Evolutionary conservation across 2,113 vertebrate genomes (phyloP), one percentile per base, ranked within the genome.

Genomic region (Chaetorhynchus papuensis): DNA sequence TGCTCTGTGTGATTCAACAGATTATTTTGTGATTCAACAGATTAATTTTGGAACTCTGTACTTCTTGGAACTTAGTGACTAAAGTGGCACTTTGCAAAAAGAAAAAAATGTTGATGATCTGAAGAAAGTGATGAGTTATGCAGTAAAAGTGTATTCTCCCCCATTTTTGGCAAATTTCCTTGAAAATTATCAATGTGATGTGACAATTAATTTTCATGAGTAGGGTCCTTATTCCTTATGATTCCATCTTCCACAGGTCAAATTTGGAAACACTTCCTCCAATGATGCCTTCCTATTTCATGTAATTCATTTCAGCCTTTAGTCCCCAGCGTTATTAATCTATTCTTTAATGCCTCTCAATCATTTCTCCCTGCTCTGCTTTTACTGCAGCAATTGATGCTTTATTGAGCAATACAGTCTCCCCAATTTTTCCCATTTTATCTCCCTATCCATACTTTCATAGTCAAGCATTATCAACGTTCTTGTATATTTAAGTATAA

Each of bases 301-400:
- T 39, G 69, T 96, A 95, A 97, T 96, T 97, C 49, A 95, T 96
- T 97, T 95, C 94, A 96, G 90, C 77, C 57, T 81, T 95, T 93
- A 92, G 90, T 89, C 91, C 85, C 41, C 63, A 94, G 69, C 60
- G 79, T 95, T 97, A 97, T 97, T 97, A 97, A 98, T 97, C 92
- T 96, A 70, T 95, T 96, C 96, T 97, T 96, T 97, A 97, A 97
- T 95, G 65, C 61, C 83, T 92, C 86, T 96, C 97, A 96, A 96
- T 97, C 90, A 97, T 94, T 93, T 85, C 35, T 95, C 49, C 83
- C 78, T 94, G 57, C 82, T 90, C 77, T 87, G n/a, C 64, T 82
- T 93, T 83, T 80, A 68, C 17, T 85, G 66, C 68, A 94, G 85
- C 65, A 49, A 76, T 5, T 81, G 71, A 96, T 80, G 78, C 39